phyloP scores from a whole-genome alignment of 2,888 invertebrate genomes.

The Tinea trinotella region DNA sequence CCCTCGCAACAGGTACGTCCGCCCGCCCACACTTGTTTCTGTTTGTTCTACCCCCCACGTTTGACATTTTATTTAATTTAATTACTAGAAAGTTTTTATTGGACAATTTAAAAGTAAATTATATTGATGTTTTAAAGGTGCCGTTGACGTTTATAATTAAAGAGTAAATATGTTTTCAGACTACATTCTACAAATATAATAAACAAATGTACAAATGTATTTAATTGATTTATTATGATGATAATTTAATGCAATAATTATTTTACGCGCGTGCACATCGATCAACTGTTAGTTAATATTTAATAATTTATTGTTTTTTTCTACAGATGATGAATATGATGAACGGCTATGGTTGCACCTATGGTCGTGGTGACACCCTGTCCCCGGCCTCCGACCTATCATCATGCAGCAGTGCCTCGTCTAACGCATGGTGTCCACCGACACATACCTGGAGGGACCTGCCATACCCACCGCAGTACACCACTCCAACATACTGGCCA shows the following conservation, averaged over 20 bases:
- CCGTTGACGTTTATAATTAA: too few species aligned
- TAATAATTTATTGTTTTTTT: conserved; percentile 15
- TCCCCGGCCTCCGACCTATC: conserved; percentile 59
- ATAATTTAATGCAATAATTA: neutral
- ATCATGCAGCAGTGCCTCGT: conserved; percentile 60
- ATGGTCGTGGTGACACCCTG: conserved; percentile 66
- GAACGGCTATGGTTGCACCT: conserved; percentile 55
- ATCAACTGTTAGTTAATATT: too few species aligned
- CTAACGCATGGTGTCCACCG: conserved; percentile 47
- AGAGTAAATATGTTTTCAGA: too few species aligned
- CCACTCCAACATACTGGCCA: conserved; percentile 38
- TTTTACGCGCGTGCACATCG: too few species aligned
- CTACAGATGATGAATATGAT: conserved; percentile 63
- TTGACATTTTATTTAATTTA: conserved; percentile 14
- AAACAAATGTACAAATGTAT: too few species aligned
- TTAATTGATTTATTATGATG: neutral
- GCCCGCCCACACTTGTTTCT: conserved; percentile 19
- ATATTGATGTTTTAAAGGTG: too few species aligned
- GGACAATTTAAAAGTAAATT: neutral
- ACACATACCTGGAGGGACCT: conserved; percentile 54
- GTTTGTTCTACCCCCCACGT: neutral
- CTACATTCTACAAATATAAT: too few species aligned
- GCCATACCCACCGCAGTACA: conserved; percentile 59
- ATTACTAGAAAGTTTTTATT: neutral
- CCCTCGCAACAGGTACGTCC: conserved; percentile 65